Evolutionary conservation across 1,140 invertebrate species (phyloP).

Genomic region (Berghia stephanieae): DNA sequence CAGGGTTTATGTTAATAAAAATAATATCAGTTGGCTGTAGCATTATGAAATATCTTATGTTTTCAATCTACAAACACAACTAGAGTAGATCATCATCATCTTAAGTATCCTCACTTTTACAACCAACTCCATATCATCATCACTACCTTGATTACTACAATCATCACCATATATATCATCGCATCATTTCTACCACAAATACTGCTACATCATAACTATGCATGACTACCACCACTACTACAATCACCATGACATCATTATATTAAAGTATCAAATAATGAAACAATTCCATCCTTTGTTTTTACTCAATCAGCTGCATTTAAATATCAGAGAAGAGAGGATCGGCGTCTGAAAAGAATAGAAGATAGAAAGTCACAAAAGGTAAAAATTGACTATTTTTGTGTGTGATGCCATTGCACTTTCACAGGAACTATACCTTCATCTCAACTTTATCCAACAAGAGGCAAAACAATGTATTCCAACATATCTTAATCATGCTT

Average conservation of each 20-base stretch:
- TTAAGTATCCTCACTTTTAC: too few relatives aligned
- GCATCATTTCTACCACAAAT: too few relatives aligned
- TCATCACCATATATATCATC: too few relatives aligned
- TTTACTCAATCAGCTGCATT: neutral
- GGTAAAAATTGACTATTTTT: neutral
- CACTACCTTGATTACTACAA: too few relatives aligned
- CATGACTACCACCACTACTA: neutral
- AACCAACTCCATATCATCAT: too few relatives aligned
- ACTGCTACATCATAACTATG: neutral
- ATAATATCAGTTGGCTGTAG: too few relatives aligned
- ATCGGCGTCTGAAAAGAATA: conserved; percentile 22
- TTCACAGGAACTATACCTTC: neutral
- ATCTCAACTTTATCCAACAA: neutral
- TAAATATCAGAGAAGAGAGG: conserved; percentile 25
- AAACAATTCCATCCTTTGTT: neutral
- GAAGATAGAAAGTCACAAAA: conserved; percentile 15
- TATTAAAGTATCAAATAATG: neutral
- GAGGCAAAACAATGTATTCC: neutral
- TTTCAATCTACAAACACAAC: too few relatives aligned
- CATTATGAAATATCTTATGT: too few relatives aligned
- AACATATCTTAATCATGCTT: too few relatives aligned
- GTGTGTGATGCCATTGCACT: neutral
- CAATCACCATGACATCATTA: neutral
- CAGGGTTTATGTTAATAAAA: too few relatives aligned
- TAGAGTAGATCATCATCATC: too few relatives aligned